Conservation (phyloP, 2,797 vertebrate species). For the Myotis daubentonii region DNA sequence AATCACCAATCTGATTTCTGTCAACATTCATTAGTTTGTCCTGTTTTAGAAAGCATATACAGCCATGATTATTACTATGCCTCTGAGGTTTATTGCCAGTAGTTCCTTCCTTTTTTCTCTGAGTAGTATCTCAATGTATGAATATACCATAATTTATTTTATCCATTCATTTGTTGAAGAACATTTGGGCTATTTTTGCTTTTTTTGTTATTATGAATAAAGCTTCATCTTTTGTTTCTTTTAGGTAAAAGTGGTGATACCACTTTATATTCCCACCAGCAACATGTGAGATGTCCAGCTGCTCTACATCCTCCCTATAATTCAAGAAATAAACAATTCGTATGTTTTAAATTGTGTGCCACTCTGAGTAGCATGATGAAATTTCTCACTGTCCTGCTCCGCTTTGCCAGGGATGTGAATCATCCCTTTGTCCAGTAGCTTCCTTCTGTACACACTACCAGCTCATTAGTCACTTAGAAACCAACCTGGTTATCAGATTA, state of each 20-base stretch:
- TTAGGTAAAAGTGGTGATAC: background rate
- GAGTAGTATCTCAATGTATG: background rate
- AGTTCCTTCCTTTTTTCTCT: background rate
- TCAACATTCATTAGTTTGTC: slow-evolving; percentile 4
- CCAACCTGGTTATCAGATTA: background rate
- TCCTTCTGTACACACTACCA: background rate
- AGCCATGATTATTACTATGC: background rate
- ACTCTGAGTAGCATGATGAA: background rate
- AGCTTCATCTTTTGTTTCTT: background rate
- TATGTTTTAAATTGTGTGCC: background rate
- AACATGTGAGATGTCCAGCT: background rate
- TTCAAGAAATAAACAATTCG: background rate
- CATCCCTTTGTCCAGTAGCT: background rate
- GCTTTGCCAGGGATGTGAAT: background rate
- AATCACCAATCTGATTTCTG: background rate
- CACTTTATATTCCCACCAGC: background rate
- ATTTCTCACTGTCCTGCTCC: background rate
- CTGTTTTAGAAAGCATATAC: background rate
- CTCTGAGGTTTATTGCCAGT: background rate
- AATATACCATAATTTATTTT: background rate
- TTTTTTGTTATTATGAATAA: slow-evolving; percentile 1
- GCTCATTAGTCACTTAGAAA: background rate
- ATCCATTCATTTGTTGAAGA: background rate
- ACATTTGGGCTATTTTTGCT: background rate
- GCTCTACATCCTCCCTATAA: background rate